phyloP scores from a whole-genome alignment of 1,140 invertebrate species.

The Pseudachorutes palmiensis region DNA sequence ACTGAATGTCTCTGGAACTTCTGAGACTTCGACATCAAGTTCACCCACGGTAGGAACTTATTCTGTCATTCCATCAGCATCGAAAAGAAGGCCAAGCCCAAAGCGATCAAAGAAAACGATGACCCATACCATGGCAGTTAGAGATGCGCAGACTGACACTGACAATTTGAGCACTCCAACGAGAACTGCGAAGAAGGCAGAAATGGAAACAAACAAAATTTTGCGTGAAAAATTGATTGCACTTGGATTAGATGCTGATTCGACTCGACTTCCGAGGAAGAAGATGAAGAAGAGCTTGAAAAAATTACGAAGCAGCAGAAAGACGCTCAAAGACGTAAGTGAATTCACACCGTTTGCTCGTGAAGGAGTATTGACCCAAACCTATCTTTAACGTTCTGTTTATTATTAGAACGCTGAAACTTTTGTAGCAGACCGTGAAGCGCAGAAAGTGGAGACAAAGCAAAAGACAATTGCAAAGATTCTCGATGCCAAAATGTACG shows the following conservation, averaged over 20 bases:
- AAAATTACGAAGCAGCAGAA: conserved; percentile 2
- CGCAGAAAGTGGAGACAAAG: not conserved
- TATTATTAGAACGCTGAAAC: not conserved
- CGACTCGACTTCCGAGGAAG: not conserved
- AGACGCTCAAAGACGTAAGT: not conserved
- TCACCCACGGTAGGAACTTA: not conserved
- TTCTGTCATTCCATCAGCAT: not conserved
- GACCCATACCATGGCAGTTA: not conserved
- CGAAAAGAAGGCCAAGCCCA: not conserved
- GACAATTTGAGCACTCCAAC: not conserved
- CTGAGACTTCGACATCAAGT: not conserved
- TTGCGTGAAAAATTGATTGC: too few species aligned
- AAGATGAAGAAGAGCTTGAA: conserved; percentile 7
- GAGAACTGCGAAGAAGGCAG: not conserved
- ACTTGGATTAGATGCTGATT: not conserved
- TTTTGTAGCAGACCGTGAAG: not conserved
- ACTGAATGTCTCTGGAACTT: not conserved
- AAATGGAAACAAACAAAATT: too few species aligned
- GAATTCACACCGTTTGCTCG: not conserved
- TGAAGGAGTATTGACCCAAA: not conserved
- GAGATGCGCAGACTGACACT: not conserved
- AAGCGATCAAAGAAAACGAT: not conserved
- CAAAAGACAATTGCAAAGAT: not conserved
- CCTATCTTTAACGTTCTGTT: not conserved
- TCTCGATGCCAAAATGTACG: not conserved